A percentile compares a stretch with the other conserved stretches of the same genome.
Evolutionary conservation across 2,113 vertebrate species (phyloP).

Genomic region (Aspiorhynchus laticeps): DNA sequence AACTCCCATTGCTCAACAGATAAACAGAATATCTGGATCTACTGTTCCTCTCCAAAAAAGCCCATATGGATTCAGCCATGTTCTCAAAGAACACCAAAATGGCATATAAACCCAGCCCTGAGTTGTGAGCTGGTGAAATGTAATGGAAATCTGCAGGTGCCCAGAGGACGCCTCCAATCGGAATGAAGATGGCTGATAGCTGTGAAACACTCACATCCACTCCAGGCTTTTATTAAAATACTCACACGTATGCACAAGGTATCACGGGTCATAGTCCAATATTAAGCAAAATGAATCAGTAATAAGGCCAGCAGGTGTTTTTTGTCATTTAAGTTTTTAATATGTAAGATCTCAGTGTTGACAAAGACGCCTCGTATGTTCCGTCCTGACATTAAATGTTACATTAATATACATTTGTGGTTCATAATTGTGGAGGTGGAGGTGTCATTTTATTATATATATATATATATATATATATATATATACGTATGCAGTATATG

Average conservation of each 20-base stretch:
- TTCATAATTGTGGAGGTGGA: background rate
- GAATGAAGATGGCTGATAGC: conserved; percentile 30
- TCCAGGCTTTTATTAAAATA: conserved; percentile 39
- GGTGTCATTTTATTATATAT: background rate
- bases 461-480: too few relatives aligned
- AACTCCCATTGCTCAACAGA: background rate
- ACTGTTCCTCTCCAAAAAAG: background rate
- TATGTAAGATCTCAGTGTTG: background rate
- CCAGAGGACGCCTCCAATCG: background rate
- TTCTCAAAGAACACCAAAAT: conserved; percentile 21
- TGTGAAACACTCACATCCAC: conserved; percentile 2
- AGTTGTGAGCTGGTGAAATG: background rate
- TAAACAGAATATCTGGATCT: background rate
- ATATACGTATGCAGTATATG: too few relatives aligned
- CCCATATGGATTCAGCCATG: conserved; percentile 11
- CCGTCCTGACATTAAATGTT: background rate
- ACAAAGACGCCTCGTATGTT: background rate
- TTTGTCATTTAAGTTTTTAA: background rate
- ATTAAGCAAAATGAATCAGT: conserved; percentile 7
- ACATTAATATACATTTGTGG: background rate
- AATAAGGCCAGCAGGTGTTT: background rate
- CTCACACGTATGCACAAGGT: background rate
- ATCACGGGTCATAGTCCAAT: conserved; percentile 32
- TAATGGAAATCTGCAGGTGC: conserved; percentile 2
- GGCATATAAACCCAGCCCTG: background rate